Evolutionary conservation across 2,888 invertebrate species (phyloP).

Genomic region (Nowickia ferox): DNA sequence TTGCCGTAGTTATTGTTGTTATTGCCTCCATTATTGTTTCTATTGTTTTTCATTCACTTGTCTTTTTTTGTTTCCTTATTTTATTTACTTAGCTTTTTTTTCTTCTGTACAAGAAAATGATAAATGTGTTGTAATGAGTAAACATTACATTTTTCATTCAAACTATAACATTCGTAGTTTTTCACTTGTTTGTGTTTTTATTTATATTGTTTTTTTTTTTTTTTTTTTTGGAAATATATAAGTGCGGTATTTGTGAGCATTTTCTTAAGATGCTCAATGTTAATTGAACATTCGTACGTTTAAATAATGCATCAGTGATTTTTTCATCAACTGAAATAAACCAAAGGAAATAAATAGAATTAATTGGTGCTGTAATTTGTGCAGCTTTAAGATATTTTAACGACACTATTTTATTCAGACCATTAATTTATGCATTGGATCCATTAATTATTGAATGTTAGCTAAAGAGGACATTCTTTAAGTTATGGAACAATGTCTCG

Average conservation of each 20-base stretch:
- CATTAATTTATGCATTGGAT: too few species aligned
- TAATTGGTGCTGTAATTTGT: too few species aligned
- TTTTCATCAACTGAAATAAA: too few species aligned
- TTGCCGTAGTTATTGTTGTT: neutral
- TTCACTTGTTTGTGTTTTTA: slow-evolving; percentile 2
- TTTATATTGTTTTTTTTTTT: neutral
- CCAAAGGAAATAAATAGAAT: too few species aligned
- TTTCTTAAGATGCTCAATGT: slow-evolving; percentile 23
- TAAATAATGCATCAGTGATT: too few species aligned
- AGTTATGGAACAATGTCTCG: too few species aligned
- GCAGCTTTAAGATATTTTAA: too few species aligned
- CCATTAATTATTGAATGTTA: too few species aligned
- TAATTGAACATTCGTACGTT: slow-evolving; percentile 6
- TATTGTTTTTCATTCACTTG: neutral
- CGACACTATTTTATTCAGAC: too few species aligned
- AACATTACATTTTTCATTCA: slow-evolving; percentile 54
- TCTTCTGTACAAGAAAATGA: slow-evolving; percentile 47
- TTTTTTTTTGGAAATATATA: neutral
- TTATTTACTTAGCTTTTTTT: neutral
- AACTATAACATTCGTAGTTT: slow-evolving; percentile 9
- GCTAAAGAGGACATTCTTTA: too few species aligned
- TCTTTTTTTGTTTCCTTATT: neutral
- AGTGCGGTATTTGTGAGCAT: neutral
- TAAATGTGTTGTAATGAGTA: slow-evolving; percentile 66
- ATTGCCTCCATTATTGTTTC: slow-evolving; percentile 4